Conservation (phyloP, 2,797 vertebrate genomes). For the Phylloscopus collybita region DNA sequence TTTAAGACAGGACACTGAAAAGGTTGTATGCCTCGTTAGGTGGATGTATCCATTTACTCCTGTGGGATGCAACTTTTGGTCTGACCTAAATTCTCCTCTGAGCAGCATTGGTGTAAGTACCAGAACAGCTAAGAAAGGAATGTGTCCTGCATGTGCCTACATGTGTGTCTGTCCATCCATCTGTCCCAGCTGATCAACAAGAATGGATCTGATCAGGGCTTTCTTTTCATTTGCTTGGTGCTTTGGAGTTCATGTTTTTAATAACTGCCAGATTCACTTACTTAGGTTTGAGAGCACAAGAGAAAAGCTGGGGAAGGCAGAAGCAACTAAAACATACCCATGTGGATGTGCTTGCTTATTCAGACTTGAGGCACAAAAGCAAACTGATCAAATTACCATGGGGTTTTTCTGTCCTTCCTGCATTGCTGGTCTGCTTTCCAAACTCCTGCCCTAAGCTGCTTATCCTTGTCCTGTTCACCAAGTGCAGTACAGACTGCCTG, state of each 20-base stretch:
- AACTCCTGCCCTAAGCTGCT: not conserved
- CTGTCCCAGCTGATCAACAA: not conserved
- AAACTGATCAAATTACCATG: not conserved
- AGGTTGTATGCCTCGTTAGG: not conserved
- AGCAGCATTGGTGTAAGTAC: not conserved
- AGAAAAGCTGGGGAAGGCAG: not conserved
- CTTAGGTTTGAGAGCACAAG: not conserved
- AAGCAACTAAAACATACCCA: not conserved
- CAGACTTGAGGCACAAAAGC: not conserved
- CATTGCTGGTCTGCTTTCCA: not conserved
- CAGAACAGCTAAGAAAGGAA: conserved; percentile 7
- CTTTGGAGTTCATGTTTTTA: not conserved
- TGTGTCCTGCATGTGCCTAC: not conserved
- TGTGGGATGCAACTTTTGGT: not conserved
- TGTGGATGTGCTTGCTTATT: not conserved
- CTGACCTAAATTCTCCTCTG: conserved; percentile 25
- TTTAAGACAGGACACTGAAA: not conserved
- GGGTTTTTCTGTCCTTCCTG: not conserved
- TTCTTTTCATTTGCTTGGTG: not conserved
- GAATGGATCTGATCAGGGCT: not conserved
- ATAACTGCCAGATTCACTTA: not conserved
- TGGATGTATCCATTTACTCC: not conserved
- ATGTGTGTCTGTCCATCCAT: not conserved
- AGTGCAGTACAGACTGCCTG: not conserved
- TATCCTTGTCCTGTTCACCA: not conserved